Conservation (phyloP, 2,797 vertebrate genomes). For the Bovichtus variegatus region DNA sequence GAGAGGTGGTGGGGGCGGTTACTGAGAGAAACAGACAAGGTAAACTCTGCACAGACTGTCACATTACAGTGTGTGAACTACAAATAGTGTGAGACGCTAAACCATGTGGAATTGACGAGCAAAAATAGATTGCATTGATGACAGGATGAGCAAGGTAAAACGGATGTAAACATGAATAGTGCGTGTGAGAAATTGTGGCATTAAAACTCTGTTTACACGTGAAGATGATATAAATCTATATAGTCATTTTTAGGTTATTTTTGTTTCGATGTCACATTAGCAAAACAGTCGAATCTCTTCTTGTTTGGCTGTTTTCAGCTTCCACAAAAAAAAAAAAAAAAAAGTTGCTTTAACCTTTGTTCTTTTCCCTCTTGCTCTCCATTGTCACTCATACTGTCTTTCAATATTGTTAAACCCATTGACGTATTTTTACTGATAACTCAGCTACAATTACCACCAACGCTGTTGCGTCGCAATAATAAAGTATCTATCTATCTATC, state of each 20-base stretch:
- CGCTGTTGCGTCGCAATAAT: no score
- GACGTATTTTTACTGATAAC: no score
- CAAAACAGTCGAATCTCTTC: neutral
- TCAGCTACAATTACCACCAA: no score
- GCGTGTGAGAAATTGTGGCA: neutral
- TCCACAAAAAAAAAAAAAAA: neutral
- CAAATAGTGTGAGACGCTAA: constrained; percentile 13
- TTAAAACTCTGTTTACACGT: neutral
- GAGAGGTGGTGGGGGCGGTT: constrained; percentile 29
- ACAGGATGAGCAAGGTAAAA: constrained; percentile 15
- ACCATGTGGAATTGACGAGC: neutral
- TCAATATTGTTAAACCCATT: neutral
- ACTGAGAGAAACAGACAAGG: constrained; percentile 37
- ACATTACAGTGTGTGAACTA: constrained; percentile 43
- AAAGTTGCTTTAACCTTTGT: constrained; percentile 1
- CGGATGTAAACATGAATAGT: constrained; percentile 1
- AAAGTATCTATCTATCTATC: no score
- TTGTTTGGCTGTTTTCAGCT: neutral
- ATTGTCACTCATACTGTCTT: neutral
- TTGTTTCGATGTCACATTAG: neutral
- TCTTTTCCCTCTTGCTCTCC: neutral
- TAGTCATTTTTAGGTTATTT: neutral
- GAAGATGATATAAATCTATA: neutral
- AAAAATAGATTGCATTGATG: constrained; percentile 5
- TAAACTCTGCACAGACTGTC: constrained; percentile 49